Evolutionary conservation across 1,140 invertebrate species (phyloP), one percentile per base, ranked within the genome.

Genomic region (Drosophila ogumai): DNA sequence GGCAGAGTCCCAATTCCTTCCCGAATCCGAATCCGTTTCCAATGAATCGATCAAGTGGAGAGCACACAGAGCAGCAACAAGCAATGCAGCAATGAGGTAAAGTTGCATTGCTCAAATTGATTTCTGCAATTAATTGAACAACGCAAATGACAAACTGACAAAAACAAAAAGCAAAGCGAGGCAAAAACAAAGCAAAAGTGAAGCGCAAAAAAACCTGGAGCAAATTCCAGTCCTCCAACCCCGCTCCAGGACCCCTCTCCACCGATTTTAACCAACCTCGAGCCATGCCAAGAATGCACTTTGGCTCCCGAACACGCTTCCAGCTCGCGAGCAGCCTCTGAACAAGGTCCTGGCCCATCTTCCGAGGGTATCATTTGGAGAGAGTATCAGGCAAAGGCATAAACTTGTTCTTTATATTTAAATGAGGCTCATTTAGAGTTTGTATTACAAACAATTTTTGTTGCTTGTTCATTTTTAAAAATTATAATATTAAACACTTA

Each of bases 51-150:
- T 91, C 82, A 82, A 59, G 38, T 50, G 44, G n/a, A 31, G 46
- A 50, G 7, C 66, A 49, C 55, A 73, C 36, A 63, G 9, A 50
- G 52, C 34, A 44, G 22, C 28, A 77, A 56, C 28, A 59, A 81
- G 73, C 75, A 86, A 88, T 87, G 79, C 72, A 58, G 64, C 86
- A 87, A 87, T 90, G 82, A 86, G 77, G 87, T 74, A 91, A 75
- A 75, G 79, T 81, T 75, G 81, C 88, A 91, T 91, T 91, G 79
- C 90, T 91, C 79, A 90, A 91, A 91, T 91, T 91, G 84, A 91
- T 91, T 91, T 91, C 84, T 91, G 81, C 90, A 91, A 91, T 91
- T 91, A 91, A 91, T 91, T 88, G 84, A 91, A 90, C 81, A 88
- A 90, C 84, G 80, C 81, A 88, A 87, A 87, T 88, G 77, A 90